phyloP scores from a whole-genome alignment of 2,113 vertebrate species.

The Calyptommatus sinebrachiatus region DNA sequence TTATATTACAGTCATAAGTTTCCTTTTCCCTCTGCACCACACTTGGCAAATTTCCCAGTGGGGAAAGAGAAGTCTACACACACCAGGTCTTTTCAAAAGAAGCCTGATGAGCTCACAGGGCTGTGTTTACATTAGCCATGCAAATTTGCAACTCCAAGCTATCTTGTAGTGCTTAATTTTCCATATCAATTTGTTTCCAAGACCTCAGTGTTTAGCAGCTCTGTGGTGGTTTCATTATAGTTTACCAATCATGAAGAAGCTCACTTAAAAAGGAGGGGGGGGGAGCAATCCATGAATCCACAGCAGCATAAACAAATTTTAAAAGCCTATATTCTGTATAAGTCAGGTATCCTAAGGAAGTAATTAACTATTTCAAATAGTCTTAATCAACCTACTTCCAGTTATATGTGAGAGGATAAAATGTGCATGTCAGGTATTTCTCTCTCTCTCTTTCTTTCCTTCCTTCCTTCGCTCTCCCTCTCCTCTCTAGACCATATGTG shows the following conservation, averaged over 20 bases:
- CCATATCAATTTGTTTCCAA: slow-evolving; percentile 51
- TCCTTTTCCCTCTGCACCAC: not conserved
- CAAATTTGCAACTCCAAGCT: slow-evolving; percentile 47
- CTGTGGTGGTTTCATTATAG: slow-evolving; percentile 23
- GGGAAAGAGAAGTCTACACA: slow-evolving; percentile 10
- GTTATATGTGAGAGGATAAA: slow-evolving; percentile 45
- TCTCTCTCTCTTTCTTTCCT: not conserved
- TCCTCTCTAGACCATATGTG: not conserved
- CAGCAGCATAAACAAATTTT: slow-evolving; percentile 15
- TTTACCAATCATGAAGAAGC: slow-evolving; percentile 30
- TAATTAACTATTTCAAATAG: slow-evolving; percentile 32
- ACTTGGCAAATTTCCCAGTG: slow-evolving; percentile 34
- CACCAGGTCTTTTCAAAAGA: slow-evolving; percentile 23
- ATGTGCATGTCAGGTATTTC: slow-evolving; percentile 18
- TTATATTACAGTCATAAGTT: not conserved
- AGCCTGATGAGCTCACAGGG: slow-evolving; percentile 41
- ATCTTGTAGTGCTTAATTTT: slow-evolving; percentile 53
- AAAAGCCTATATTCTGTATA: slow-evolving; percentile 8
- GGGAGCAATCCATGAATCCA: slow-evolving; percentile 19
- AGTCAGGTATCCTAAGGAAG: slow-evolving; percentile 19
- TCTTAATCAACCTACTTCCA: slow-evolving; percentile 35
- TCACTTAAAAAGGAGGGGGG: not conserved
- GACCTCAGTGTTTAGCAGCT: slow-evolving; percentile 32
- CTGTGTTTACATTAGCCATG: slow-evolving; percentile 54
- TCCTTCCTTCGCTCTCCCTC: not conserved